Base-by-base conservation (phyloP, 2,888 invertebrate species). In the Carcina quercana region DNA sequence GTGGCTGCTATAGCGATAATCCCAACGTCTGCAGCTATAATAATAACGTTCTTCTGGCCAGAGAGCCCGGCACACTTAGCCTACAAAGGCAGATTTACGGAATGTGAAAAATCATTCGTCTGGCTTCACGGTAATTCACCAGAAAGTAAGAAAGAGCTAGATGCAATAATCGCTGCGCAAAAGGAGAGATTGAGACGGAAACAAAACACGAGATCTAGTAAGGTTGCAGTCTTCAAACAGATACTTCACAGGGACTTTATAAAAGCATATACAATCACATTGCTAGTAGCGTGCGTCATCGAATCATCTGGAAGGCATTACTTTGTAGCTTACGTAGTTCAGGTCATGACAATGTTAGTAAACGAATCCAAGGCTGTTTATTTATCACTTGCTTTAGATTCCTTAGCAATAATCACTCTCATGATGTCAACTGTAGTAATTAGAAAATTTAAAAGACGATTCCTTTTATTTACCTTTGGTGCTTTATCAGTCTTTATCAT, bases 21-120 rank as follows among this genome's bases (percentile, higher is more conserved):
- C 0, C 32, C 45, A 0, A 31, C 45, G 7, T 13, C 42, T 2
- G 1, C 47, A 1, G 31, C 53, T 1, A 29, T 53, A 1, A 10
- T 59, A 0, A 5, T 59, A 10, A 52, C 59, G 0, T 32, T 46
- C 1, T 47, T 53, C n/a, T 68, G 64, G 58, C 53, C 55, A 0
- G 69, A 69, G 32, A 69, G 66, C 19, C 69, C 67, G 1, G 48
- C 57, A 0, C 57, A 40, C 32, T 43, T 59, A 7, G 69, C 63
- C 0, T 38, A 59, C 36, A 61, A 50, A 35, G 65, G 63, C 2
- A 47, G 45, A 14, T 62, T 50, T 35, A 42, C 42, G 2, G 62
- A 65, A 8, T 64, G 61, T 30, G 40, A 51, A 13, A 40, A 45
- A 25, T 45, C 63, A 0, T 60, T 53, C 29, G 30, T 31, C 3